Base-by-base conservation (phyloP, 2,888 invertebrate genomes). In the Callyntrura sp. region DNA sequence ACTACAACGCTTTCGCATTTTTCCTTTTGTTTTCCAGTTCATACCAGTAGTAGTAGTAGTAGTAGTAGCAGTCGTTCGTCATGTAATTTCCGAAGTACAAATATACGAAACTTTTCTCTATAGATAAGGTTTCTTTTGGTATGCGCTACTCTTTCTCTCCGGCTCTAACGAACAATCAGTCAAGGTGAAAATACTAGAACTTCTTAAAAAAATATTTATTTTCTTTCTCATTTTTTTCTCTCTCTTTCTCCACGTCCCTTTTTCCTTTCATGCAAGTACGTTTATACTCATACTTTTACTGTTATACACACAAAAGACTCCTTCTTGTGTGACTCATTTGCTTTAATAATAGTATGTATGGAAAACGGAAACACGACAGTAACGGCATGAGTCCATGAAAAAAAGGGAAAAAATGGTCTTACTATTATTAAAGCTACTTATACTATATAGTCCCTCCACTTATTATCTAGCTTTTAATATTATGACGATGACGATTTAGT, bases 141-240 rank as follows among this genome's bases (percentile, higher is more conserved):
- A 62, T 62, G 17, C n/a, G 35, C 3, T 35, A 4, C 43, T 14
- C 35, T 43, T 11, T 70, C 43, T 70, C 35, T n/a, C 14, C n/a
- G n/a, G n/a, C n/a, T 35, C 35, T 76, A 20, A 43, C 17, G 43
- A 43, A 60, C 17, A 82, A 43, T 82, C 82, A 62, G 82, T 82
- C 82, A 82, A 82, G 60, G 82, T 82, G 65, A 82, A 76, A 78
- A 82, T 82, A 82, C 82, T 62, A 60, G n/a, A n/a, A 60, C 35
- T 81, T 78, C 23, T 51, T 79, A 12, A 28, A 81, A 14, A 81
- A 62, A 43, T 81, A 20, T 60, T 20, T 81, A 43, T 62, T 17
- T 62, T 23, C 25, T 25, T 25, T 65, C 65, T 65, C 65, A n/a
- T 68, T 68, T 5, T n/a, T n/a, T n/a, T 68, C 68, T 68, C n/a